phyloP scores from a whole-genome alignment of 1,140 invertebrate species.

The Drosophila bocki region DNA sequence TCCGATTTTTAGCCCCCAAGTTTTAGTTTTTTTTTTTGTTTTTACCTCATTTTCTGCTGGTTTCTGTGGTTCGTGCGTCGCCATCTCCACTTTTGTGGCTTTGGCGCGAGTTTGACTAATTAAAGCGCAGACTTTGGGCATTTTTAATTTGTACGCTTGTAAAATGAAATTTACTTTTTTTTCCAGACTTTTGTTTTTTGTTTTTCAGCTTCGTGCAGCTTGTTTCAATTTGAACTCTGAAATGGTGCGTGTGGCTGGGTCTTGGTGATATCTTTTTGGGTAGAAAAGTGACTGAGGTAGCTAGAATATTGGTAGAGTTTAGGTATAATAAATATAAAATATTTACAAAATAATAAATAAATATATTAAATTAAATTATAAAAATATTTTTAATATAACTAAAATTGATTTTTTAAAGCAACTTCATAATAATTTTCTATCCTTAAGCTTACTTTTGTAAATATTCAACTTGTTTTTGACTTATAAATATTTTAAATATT shows the following conservation, averaged over 20 bases:
- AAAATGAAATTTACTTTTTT: slow-evolving; percentile 81
- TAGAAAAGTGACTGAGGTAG: slow-evolving; percentile 1
- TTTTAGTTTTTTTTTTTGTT: slow-evolving; percentile 13
- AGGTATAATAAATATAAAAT: neutral
- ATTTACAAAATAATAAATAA: neutral
- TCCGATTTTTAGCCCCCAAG: slow-evolving; percentile 43
- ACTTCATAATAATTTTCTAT: neutral
- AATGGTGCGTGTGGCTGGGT: slow-evolving; percentile 64
- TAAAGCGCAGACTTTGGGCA: slow-evolving; percentile 81
- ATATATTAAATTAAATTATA: too few relatives aligned
- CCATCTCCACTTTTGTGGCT: slow-evolving; percentile 60
- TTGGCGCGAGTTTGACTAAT: slow-evolving; percentile 84
- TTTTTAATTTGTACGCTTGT: slow-evolving; percentile 84
- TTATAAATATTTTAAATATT: neutral
- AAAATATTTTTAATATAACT: too few relatives aligned
- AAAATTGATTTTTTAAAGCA: fast-evolving
- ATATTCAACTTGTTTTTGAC: fast-evolving
- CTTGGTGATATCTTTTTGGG: slow-evolving; percentile 19
- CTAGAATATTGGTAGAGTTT: neutral
- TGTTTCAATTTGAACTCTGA: slow-evolving; percentile 80
- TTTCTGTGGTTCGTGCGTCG: slow-evolving; percentile 68
- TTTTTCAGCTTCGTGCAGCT: slow-evolving; percentile 69
- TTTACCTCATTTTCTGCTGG: slow-evolving; percentile 12
- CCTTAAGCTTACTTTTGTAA: neutral
- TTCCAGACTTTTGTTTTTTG: slow-evolving; percentile 37